Evolutionary conservation across 2,888 invertebrate genomes (phyloP).

Genomic region (Sesia bembeciformis): DNA sequence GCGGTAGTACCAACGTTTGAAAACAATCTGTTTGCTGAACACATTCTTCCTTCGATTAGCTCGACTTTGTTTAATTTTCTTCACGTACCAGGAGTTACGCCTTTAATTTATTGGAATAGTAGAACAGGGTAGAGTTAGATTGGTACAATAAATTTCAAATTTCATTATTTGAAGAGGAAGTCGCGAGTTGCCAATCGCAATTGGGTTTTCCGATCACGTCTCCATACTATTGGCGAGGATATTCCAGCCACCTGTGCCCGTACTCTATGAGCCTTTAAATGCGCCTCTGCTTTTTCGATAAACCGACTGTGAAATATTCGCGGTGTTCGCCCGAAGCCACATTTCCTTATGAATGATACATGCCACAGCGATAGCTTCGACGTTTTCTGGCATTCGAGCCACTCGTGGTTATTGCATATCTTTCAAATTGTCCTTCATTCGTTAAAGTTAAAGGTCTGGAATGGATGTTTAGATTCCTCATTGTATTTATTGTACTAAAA

Average conservation of each 20-base stretch:
- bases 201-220: constrained; percentile 69
- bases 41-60: background rate
- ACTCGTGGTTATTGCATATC: constrained; percentile 39
- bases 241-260: constrained; percentile 68
- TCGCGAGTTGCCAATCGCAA: constrained; percentile 62
- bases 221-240: constrained; percentile 67
- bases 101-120: constrained; percentile 53
- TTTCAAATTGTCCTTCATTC: constrained; percentile 6
- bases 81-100: constrained; percentile 28
- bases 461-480: no score
- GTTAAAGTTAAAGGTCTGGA: no score
- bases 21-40: no score
- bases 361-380: constrained; percentile 34
- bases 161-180: constrained; percentile 70
- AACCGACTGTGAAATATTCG: constrained; percentile 69
- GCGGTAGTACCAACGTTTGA: no score
- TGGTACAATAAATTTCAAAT: constrained; percentile 68
- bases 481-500: no score
- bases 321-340: constrained; percentile 47
- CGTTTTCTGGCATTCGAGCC: constrained; percentile 27
- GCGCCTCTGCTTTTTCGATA: constrained; percentile 62
- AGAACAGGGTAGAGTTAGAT: constrained; percentile 44
- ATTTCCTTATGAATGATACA: constrained; percentile 71
- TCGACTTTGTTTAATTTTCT: constrained; percentile 32
- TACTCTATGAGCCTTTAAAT: constrained; percentile 69